Conservation (phyloP, 2,888 invertebrate species). For the Cordilura impudica region DNA sequence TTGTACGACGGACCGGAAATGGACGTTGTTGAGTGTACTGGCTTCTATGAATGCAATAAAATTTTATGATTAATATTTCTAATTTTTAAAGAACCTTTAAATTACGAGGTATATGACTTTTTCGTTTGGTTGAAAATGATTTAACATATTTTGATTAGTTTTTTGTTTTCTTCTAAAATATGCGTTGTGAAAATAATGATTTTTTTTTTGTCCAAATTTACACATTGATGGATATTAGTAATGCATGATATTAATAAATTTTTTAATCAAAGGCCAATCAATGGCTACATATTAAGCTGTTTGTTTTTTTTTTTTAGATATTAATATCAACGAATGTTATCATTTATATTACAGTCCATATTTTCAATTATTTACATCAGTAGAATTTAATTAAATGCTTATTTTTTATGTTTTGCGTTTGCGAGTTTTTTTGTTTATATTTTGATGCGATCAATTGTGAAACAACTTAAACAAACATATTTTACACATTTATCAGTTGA, state of each 20-base stretch:
- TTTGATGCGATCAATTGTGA: not conserved
- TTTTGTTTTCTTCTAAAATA: slow-evolving; percentile 5
- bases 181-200: not conserved
- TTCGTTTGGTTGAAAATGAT: not conserved
- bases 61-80: not conserved
- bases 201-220: slow-evolving; percentile 26
- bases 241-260: slow-evolving; percentile 22
- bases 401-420: not conserved
- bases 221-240: slow-evolving; percentile 29
- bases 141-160: not conserved
- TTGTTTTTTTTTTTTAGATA: not conserved
- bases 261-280: not conserved
- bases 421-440: not conserved
- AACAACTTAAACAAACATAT: not conserved
- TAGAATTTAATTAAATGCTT: not conserved
- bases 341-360: not conserved
- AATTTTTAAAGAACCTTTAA: not conserved
- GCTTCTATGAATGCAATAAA: slow-evolving; percentile 69
- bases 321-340: not conserved
- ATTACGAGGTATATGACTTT: not conserved
- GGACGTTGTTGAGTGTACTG: slow-evolving; percentile 77
- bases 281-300: slow-evolving; percentile 44
- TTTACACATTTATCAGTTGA: not conserved
- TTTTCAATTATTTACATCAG: slow-evolving; percentile 5
- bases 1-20: slow-evolving; percentile 77